Conservation (phyloP, 2,113 vertebrate species). For the Mirza zaza region DNA sequence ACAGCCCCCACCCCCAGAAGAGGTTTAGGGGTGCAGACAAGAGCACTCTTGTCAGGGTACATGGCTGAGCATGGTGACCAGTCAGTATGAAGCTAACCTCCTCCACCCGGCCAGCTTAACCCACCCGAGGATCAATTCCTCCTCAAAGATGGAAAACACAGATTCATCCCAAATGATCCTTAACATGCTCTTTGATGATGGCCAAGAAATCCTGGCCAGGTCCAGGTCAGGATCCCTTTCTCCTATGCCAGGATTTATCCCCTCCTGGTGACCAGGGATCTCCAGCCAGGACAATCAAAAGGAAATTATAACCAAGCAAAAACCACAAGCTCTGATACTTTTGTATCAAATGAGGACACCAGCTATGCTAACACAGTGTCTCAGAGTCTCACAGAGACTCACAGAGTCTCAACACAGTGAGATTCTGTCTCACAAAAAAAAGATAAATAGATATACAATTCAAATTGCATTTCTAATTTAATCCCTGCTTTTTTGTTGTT, state of each 20-base stretch:
- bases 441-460: too few relatives aligned
- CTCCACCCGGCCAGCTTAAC: not conserved
- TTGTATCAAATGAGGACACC: not conserved
- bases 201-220: not conserved
- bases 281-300: not conserved
- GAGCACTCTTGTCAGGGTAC: not conserved
- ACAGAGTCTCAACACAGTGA: too few relatives aligned
- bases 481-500: too few relatives aligned
- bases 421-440: too few relatives aligned
- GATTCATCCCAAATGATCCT: not conserved
- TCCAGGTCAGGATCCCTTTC: not conserved
- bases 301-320: not conserved
- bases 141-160: not conserved
- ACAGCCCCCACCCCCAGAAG: not conserved
- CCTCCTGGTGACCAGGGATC: not conserved
- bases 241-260: not conserved
- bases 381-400: too few relatives aligned
- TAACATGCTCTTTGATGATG: too few relatives aligned
- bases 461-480: too few relatives aligned
- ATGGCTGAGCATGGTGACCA: rapidly evolving
- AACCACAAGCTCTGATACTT: not conserved
- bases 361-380: not conserved
- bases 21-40: not conserved
- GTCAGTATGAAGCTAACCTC: rapidly evolving
- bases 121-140: not conserved